Percentiles rank a stretch among this genome's conserved stretches.
Evolutionary conservation across 1,140 invertebrate genomes (phyloP).

Genomic region (Scaptomyza hsui): DNA sequence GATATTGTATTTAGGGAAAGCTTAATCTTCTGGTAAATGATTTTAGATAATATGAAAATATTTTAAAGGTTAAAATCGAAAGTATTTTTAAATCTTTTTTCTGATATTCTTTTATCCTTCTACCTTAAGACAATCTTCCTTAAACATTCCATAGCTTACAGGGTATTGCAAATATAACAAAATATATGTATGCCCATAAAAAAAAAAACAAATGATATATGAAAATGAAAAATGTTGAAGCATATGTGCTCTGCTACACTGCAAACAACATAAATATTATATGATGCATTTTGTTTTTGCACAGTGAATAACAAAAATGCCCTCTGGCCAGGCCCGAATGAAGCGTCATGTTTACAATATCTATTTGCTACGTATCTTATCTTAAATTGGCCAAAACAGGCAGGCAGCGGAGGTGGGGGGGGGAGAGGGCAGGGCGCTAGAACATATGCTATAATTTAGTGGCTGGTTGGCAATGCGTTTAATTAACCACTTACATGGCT

Average conservation of each 20-base stretch:
- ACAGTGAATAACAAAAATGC: constrained; percentile 32
- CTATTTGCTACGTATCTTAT: constrained; percentile 57
- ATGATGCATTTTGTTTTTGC: constrained; percentile 52
- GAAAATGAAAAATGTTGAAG: constrained; percentile 30
- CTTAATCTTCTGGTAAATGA: too few species aligned
- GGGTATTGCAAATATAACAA: not conserved
- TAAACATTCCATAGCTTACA: not conserved
- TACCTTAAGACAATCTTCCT: not conserved
- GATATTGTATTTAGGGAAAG: too few species aligned
- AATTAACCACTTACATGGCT: constrained; percentile 83
- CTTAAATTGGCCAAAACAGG: not conserved
- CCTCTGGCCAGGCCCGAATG: not conserved
- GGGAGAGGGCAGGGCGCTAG: constrained; percentile 22
- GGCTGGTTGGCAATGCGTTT: constrained; percentile 57
- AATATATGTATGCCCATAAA: not conserved
- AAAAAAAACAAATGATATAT: constrained; percentile 4
- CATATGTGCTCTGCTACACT: constrained; percentile 12
- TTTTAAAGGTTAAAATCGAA: too few species aligned
- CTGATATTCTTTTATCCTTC: too few species aligned
- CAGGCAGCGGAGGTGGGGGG: not conserved
- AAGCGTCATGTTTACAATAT: not conserved
- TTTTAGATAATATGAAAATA: too few species aligned
- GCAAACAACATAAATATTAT: constrained; percentile 37
- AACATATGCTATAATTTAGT: constrained; percentile 79
- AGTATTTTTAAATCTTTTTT: too few species aligned